Evolutionary conservation across 2,113 vertebrate genomes (phyloP).

Genomic region (Crotophaga sulcirostris): DNA sequence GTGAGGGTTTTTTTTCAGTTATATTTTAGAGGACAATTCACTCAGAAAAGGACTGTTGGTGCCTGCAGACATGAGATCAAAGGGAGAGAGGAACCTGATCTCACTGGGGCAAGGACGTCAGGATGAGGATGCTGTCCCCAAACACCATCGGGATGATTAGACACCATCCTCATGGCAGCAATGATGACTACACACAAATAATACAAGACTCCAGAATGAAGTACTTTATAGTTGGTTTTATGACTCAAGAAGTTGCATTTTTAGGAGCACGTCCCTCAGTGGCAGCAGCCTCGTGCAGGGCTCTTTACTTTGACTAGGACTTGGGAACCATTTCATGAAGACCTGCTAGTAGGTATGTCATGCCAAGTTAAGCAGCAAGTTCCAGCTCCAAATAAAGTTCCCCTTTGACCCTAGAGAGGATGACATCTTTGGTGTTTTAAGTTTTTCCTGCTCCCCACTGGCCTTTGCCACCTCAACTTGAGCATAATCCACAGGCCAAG

Average conservation of each 20-base stretch:
- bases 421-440: background rate
- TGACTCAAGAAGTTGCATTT: background rate
- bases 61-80: background rate
- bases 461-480: background rate
- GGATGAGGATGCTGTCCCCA: background rate
- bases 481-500: background rate
- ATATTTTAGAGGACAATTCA: background rate
- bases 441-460: background rate
- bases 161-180: background rate
- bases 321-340: background rate
- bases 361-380: background rate
- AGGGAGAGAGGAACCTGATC: background rate
- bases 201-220: background rate
- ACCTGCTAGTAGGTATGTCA: background rate
- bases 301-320: background rate
- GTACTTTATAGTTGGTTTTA: background rate
- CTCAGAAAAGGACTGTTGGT: background rate
- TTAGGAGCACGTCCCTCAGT: background rate
- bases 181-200: background rate
- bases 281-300: rapidly evolving
- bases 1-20: background rate
- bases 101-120: background rate
- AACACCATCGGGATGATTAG: background rate
- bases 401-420: background rate
- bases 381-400: background rate